Base-by-base conservation (phyloP, 2,113 vertebrate species). In the Girardinichthys multiradiatus region DNA sequence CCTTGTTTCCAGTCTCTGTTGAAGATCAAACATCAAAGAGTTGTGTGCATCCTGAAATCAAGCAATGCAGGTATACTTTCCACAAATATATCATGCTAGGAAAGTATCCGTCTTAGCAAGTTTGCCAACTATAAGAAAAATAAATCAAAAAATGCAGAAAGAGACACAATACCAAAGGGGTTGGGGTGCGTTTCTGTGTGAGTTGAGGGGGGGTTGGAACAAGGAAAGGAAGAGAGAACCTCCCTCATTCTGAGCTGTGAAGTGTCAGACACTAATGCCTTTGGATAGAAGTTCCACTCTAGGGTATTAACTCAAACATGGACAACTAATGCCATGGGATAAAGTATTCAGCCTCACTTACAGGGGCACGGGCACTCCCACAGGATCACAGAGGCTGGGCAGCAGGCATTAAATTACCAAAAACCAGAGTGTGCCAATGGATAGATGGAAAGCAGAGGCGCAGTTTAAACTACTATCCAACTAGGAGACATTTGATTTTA, bases 291-390 rank as follows among this genome's bases (percentile, higher is more conserved):
- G 82, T 87, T 87, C 87, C 80, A 86, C 90, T 91, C 89, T 72
- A 51, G 87, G 89, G 89, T 93, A 92, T 93, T 93, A 92, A 91
- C 82, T 93, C 88, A 91, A 92, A 93, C 91, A 92, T 88, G 88
- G 91, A 88, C 79, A 74, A 85, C 89, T 92, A 91, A 93, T 90
- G 84, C 88, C 86, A 90, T 29, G 24, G 91, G 90, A 91, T 92
- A 88, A 91, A 93, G 87, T 64, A 68, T 92, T 92, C 89, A 84
- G 88, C 86, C 77, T 83, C 92, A 92, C 87, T 91, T 91, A 89
- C 86, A 84, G 86, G 83, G 90, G 84, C 77, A 85, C 70, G 61
- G 85, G 77, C 87, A 80, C 86, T 90, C 91, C 88, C 88, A 68
- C 66, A 65, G 87, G 87, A 91, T 92, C 89, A 91, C 63, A 72